A percentile compares a stretch with the other conserved stretches of the same genome.
Evolutionary conservation across 2,797 vertebrate genomes (phyloP).

Genomic region (Hapalemur alaotrensis): DNA sequence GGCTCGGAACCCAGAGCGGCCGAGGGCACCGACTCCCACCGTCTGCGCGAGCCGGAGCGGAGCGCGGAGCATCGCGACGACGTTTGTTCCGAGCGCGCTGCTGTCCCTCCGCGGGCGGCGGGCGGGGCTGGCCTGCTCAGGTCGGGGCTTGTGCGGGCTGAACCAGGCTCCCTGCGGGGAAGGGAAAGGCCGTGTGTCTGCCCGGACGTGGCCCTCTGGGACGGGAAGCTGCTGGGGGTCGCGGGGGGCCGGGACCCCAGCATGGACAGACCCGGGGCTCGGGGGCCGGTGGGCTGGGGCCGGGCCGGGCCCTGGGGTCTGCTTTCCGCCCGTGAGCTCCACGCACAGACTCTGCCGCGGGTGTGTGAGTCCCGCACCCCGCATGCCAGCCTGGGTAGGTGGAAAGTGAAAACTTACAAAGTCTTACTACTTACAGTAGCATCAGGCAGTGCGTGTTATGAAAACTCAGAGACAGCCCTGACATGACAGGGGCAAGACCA

Average conservation of each 20-base stretch:
- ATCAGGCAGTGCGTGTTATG: background rate
- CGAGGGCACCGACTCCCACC: background rate
- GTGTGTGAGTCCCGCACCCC: background rate
- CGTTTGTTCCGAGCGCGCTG: background rate
- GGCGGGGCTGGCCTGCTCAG: background rate
- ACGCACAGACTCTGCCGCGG: background rate
- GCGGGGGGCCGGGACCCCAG: background rate
- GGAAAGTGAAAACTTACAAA: background rate
- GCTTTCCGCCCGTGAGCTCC: accelerated
- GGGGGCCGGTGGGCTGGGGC: background rate
- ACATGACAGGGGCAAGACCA: background rate
- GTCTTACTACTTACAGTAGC: background rate
- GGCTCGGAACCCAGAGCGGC: background rate
- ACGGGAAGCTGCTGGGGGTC: background rate
- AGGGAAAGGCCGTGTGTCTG: background rate
- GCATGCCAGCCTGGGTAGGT: background rate
- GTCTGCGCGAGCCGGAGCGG: background rate
- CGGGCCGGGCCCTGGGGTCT: background rate
- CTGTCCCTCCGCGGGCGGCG: too few species aligned
- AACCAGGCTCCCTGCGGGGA: background rate
- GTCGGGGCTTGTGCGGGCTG: background rate
- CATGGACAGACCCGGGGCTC: background rate
- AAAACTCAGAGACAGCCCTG: background rate
- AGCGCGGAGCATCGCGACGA: background rate
- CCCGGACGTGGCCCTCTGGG: background rate